Evolutionary conservation across 2,888 invertebrate genomes (phyloP).

Genomic region (Drosophila peninsularis): DNA sequence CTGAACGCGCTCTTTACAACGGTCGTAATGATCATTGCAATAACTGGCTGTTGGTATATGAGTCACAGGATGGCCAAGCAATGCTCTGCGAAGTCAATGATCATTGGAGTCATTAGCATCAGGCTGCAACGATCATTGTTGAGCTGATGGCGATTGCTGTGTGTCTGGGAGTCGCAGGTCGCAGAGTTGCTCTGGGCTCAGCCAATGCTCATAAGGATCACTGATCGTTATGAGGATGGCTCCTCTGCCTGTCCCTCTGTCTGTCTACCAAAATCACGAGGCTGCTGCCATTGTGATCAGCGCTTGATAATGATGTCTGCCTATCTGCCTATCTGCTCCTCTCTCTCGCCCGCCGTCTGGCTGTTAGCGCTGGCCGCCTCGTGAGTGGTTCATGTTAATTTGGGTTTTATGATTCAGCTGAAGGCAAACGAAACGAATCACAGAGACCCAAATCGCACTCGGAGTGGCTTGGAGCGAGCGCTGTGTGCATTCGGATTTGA

Average conservation of each 20-base stretch:
- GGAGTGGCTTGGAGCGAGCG: constrained; percentile 21
- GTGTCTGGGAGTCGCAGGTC: not conserved
- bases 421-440: constrained; percentile 12
- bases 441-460: constrained; percentile 6
- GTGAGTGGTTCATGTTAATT: constrained; percentile 54
- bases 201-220: not conserved
- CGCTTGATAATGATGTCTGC: constrained; percentile 8
- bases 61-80: not conserved
- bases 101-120: not conserved
- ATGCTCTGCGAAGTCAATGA: too few species aligned
- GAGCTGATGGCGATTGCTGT: not conserved
- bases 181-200: not conserved
- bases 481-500: constrained; percentile 24
- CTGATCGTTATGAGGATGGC: not conserved
- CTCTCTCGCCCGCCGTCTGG: not conserved
- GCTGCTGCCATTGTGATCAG: not conserved
- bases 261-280: not conserved
- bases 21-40: not conserved
- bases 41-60: not conserved
- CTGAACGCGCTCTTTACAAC: not conserved
- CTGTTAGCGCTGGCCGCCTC: not conserved
- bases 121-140: not conserved
- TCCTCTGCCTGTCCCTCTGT: not conserved
- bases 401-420: constrained; percentile 40
- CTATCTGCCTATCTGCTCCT: not conserved